Conservation (phyloP, 2,113 vertebrate species). For the Zapornia atra region DNA sequence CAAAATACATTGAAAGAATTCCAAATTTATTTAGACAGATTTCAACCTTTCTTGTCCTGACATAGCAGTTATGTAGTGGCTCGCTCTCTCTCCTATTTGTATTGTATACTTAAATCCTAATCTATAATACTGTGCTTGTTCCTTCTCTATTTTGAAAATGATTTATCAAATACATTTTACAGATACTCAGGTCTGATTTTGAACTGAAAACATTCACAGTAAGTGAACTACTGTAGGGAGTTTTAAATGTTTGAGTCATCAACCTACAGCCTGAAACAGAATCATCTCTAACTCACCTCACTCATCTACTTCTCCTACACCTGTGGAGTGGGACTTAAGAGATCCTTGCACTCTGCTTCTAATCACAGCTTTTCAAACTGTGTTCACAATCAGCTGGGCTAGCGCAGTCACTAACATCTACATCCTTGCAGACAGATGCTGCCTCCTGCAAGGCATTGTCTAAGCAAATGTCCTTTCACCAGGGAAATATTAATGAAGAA, state of each 20-base stretch:
- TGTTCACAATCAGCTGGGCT: not conserved
- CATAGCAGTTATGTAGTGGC: not conserved
- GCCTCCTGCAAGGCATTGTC: not conserved
- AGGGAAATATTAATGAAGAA: slow-evolving; percentile 4
- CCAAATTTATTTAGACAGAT: not conserved
- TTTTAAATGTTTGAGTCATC: not conserved
- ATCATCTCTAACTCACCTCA: not conserved
- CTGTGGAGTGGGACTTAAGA: not conserved
- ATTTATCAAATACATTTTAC: not conserved
- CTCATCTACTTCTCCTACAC: not conserved
- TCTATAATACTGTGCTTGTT: not conserved
- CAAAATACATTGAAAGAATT: not conserved
- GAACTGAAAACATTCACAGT: not conserved
- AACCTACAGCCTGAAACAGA: not conserved
- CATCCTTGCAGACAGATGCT: not conserved
- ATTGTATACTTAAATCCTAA: not conserved
- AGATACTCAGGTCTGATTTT: not conserved
- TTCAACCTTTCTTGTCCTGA: not conserved
- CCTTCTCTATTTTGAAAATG: not conserved
- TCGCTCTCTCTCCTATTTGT: not conserved
- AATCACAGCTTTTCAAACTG: not conserved
- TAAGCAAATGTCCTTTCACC: not conserved
- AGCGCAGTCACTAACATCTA: not conserved
- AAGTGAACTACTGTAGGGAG: not conserved
- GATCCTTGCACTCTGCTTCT: not conserved